Evolutionary conservation across 2,888 invertebrate species (phyloP), one percentile per base, ranked within the genome.

Genomic region (Diadegma fenestrale): DNA sequence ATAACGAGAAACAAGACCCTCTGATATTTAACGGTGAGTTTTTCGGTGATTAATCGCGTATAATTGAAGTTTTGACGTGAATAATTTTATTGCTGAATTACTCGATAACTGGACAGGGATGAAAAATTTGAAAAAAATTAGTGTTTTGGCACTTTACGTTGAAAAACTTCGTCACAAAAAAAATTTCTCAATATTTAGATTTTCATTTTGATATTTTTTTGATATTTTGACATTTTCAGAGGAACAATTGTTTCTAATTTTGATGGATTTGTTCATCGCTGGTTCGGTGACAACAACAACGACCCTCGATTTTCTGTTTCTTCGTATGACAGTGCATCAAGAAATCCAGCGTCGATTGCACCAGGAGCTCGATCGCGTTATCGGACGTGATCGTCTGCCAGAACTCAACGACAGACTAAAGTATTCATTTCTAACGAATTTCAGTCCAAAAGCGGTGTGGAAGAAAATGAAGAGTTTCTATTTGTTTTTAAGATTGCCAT

Each of bases 191-290:
- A n/a, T n/a, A n/a, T n/a, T n/a, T n/a, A n/a, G n/a, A n/a, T n/a
- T n/a, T n/a, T n/a, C n/a, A n/a, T n/a, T n/a, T n/a, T n/a, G n/a
- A n/a, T n/a, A n/a, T n/a, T n/a, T n/a, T n/a, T n/a, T n/a, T n/a
- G n/a, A n/a, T n/a, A n/a, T n/a, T n/a, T n/a, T n/a, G 5, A 33
- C 33, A 93, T 95, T 76, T 76, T 91, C 93, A 95, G 96, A 96
- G 82, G 95, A 95, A 5, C 96, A 96, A 90, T 91, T 97, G 73
- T 93, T 96, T 5, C 95, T 96, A 95, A 94, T 96, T 5, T 95
- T 96, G 88, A 90, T 96, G 79, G 97, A 97, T 91, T 94, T 97
- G 66, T 96, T 97, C 88, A 95, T 97, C 89, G 96, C 96, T 6
- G 96, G 96, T 1, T 94, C 95, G 0, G 95, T 95, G 87, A 96